Conservation (phyloP, 2,888 invertebrate genomes). For the Disparrhopalites patrizii region DNA sequence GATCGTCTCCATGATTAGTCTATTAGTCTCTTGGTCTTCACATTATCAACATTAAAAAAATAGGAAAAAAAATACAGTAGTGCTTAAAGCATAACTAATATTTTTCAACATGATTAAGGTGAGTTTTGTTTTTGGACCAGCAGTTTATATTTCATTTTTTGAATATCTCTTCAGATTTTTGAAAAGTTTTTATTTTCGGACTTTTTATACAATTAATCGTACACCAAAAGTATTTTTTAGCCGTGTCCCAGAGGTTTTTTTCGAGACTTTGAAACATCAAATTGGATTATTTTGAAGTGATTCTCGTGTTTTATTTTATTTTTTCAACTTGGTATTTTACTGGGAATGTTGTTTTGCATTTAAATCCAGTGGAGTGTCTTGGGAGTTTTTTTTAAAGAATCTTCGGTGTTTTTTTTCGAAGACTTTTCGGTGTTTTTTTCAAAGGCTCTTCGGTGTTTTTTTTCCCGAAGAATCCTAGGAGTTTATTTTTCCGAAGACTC, state of each 20-base stretch:
- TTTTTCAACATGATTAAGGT: constrained; percentile 1
- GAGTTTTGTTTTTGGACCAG: background rate
- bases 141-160: background rate
- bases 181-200: background rate
- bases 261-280: too few species aligned
- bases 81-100: too few species aligned
- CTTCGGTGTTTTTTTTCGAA: background rate
- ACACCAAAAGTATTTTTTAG: too few species aligned
- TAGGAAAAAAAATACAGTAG: too few species aligned
- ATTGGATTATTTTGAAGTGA: too few species aligned
- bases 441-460: background rate
- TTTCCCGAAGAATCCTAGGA: background rate
- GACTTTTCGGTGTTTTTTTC: background rate
- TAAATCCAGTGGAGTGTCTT: background rate
- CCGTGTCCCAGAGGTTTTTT: too few species aligned
- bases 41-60: background rate
- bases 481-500: background rate
- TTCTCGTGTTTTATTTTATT: too few species aligned
- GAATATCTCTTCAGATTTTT: background rate
- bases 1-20: background rate
- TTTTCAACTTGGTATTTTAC: too few species aligned
- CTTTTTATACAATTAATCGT: background rate
- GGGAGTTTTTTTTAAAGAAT: background rate
- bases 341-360: too few species aligned
- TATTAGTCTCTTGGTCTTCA: background rate